A percentile compares a stretch with the other conserved stretches of the same genome.
These are phyloP conservation scores for Tenrec ecaudatus DNA, from an alignment of 2,113 vertebrate genomes.

Conservation along the genomic window DNA sequence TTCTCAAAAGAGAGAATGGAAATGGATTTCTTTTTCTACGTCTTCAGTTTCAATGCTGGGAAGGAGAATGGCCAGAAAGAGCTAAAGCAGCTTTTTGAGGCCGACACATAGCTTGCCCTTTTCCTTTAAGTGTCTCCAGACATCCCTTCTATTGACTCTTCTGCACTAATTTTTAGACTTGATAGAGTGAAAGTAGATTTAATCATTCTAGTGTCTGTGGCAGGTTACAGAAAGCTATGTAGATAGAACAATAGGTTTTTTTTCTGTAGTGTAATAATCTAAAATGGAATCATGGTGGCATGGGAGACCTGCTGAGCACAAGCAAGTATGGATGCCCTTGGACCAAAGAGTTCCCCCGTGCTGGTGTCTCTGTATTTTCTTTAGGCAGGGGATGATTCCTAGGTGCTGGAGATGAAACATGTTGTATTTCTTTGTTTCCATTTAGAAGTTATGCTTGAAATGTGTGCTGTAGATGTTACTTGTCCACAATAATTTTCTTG, in stretches of 20 bases:
- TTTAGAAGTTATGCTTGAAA: constrained; percentile 67
- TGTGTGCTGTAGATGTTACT: neutral
- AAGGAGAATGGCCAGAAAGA: neutral
- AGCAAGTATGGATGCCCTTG: constrained; percentile 1
- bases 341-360: constrained; percentile 31
- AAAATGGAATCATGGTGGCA: neutral
- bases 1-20: constrained; percentile 1
- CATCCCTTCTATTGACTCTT: neutral
- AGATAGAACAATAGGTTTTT: neutral
- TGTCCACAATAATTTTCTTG: constrained; percentile 54
- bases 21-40: constrained; percentile 4
- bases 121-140: neutral
- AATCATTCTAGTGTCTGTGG: neutral
- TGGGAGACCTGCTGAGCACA: constrained; percentile 9
- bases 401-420: neutral
- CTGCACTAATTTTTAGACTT: neutral
- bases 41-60: neutral
- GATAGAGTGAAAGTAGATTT: constrained; percentile 16
- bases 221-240: neutral
- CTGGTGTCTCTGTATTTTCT: constrained; percentile 75
- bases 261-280: neutral
- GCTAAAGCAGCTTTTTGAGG: constrained; percentile 8
- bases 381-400: constrained; percentile 46
- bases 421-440: constrained; percentile 64
- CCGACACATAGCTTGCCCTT: constrained; percentile 1